Conservation (phyloP, 2,113 vertebrate species). For the Oryzias curvinotus region DNA sequence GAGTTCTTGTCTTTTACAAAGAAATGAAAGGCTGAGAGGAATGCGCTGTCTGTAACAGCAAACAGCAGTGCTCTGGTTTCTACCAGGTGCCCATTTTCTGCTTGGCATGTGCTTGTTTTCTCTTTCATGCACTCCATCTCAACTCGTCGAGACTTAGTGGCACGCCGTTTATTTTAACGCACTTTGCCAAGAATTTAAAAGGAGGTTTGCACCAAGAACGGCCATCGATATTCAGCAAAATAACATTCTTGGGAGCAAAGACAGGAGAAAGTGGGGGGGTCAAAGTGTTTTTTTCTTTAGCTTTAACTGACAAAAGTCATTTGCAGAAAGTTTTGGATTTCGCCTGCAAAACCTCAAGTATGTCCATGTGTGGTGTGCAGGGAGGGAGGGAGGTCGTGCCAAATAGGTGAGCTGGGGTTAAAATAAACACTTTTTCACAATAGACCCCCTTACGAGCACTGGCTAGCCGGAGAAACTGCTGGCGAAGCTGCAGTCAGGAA, state of each 20-base stretch:
- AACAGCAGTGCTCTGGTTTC: constrained; percentile 17
- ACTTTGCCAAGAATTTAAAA: constrained; percentile 64
- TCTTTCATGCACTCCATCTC: constrained; percentile 40
- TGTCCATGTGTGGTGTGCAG: not conserved
- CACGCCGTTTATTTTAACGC: constrained; percentile 65
- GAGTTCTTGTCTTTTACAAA: constrained; percentile 10
- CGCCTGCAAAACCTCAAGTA: constrained; percentile 17
- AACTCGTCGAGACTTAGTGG: constrained; percentile 42
- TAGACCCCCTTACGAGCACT: constrained; percentile 53
- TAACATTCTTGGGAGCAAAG: constrained; percentile 30
- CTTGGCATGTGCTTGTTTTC: constrained; percentile 61
- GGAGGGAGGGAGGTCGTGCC: constrained; percentile 27
- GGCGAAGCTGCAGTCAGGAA: constrained; percentile 58
- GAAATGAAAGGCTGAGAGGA: constrained; percentile 19
- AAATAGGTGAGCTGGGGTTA: constrained; percentile 57
- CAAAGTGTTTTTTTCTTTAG: not conserved
- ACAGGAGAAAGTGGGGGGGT: not conserved
- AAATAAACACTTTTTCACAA: constrained; percentile 71
- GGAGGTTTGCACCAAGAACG: constrained; percentile 39
- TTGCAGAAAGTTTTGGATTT: constrained; percentile 42
- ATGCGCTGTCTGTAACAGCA: constrained; percentile 66
- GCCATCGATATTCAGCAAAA: constrained; percentile 47
- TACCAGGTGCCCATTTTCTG: constrained; percentile 40
- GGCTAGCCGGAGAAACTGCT: constrained; percentile 56
- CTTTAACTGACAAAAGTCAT: constrained; percentile 53